Evolutionary conservation across 1,140 invertebrate genomes (phyloP), one percentile per base, ranked within the genome.

Genomic region (Drosophila pectinifera): DNA sequence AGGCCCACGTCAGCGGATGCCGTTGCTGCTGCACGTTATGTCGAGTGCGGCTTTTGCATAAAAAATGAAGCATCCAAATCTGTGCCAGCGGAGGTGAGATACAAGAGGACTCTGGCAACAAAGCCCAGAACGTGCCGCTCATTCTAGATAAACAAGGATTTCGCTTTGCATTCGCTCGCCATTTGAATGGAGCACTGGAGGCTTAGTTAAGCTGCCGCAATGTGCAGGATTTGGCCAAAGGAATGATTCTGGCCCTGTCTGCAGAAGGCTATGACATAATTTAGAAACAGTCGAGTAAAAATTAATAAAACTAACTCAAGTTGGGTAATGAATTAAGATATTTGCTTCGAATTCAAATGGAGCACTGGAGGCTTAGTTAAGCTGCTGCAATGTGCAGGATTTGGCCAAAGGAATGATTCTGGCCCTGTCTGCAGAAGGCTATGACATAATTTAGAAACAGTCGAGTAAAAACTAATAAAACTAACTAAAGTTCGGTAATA

Each of bases 1-100:
- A 24, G 34, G n/a, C 53, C 28, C 31, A 55, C 61, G 65, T 68
- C 65, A 76, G 42, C 78, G 79, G 56, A 78, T 85, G 77, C 78
- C 55, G 46, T 53, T 54, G 46, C 70, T 81, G 79, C 74, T 55
- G 42, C 62, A 62, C 48, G 49, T 57, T 78, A 41, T 46, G 42
- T 68, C 54, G 59, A 83, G 56, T 57, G 80, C 42, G 41, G 70
- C 45, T 56, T 54, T 70, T 67, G 80, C 49, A 83, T 82, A 74
- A 61, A 64, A 61, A 83, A 83, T 65, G 42, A 79, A 61, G 65
- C 56, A 18, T 53, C 24, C 57, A 78, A 54, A 56, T 54, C 41
- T 34, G 63, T 22, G 63, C 14, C 28, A 69, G 31, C 18, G 41
- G 34, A 67, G 22, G 45, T 26, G 18, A 24, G 31, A 68, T 28